Conservation (phyloP, 2,113 vertebrate genomes). For the Ascaphus truei region DNA sequence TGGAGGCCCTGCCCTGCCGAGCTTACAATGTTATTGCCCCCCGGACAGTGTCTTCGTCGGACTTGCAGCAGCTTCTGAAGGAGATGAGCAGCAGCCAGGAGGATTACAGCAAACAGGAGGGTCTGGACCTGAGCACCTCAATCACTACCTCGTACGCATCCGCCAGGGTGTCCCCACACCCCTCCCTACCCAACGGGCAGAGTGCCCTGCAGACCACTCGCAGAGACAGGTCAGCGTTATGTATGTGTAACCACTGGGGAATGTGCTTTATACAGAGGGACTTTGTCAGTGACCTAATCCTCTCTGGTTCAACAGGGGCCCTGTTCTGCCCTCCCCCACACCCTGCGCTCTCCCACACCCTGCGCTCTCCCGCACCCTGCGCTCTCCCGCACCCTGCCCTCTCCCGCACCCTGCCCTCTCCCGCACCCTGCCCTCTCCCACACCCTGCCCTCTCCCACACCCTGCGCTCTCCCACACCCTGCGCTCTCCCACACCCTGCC, state of each 20-base stretch:
- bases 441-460: too few species aligned
- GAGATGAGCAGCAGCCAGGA: conserved; percentile 84
- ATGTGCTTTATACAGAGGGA: too few species aligned
- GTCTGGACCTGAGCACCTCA: conserved; percentile 92
- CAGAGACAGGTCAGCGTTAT: conserved; percentile 85
- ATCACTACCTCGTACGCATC: conserved; percentile 95
- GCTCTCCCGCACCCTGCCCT: neutral
- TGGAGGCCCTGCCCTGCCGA: too few species aligned
- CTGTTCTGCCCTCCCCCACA: too few species aligned
- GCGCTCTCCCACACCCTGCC: too few species aligned
- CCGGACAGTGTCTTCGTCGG: conserved; percentile 92
- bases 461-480: too few species aligned
- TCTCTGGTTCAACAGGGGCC: too few species aligned
- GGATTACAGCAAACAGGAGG: conserved; percentile 91
- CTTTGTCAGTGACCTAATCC: too few species aligned
- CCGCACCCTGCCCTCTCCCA: neutral
- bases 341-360: too few species aligned
- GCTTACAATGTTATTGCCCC: too few species aligned
- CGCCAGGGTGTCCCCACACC: conserved; percentile 89
- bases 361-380: too few species aligned
- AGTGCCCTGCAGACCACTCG: conserved; percentile 88
- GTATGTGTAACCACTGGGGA: too few species aligned
- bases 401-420: neutral
- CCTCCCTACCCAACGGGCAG: conserved; percentile 91
- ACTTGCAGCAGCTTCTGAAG: conserved; percentile 97